phyloP scores from a whole-genome alignment of 2,113 vertebrate species.

The Barbus barbus region DNA sequence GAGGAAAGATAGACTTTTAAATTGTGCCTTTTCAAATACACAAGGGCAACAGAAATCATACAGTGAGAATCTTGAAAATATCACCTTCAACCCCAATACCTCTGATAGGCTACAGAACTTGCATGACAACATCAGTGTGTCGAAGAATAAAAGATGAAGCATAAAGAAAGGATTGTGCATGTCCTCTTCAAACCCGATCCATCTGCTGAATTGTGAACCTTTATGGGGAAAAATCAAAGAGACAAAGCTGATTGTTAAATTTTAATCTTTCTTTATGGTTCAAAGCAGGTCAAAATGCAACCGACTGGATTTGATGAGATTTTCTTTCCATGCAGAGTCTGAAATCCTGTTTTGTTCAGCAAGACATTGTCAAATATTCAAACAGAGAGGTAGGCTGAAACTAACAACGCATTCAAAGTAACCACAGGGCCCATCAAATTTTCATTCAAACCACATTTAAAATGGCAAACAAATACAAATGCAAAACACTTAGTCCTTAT shows the following conservation, averaged over 20 bases:
- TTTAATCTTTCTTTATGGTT: constrained; percentile 2
- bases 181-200: background rate
- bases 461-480: background rate
- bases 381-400: background rate
- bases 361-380: background rate
- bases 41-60: background rate
- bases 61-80: constrained; percentile 5
- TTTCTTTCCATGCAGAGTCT: background rate
- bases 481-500: background rate
- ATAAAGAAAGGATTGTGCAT: background rate
- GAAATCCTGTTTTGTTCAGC: constrained; percentile 14
- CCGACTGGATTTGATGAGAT: background rate
- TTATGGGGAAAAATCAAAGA: background rate
- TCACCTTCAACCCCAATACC: background rate
- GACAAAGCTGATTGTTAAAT: background rate
- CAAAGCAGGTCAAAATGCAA: constrained; percentile 19
- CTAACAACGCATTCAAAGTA: background rate
- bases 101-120: background rate
- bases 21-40: background rate
- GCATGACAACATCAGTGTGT: background rate
- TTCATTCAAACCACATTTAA: background rate
- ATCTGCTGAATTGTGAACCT: constrained; percentile 3
- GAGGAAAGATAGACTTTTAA: background rate
- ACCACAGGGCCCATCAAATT: background rate
- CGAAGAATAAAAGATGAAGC: background rate